These are phyloP conservation scores for Chlorodrepanis virens DNA, from an alignment of 2,113 vertebrate genomes.

Conservation along the genomic window DNA sequence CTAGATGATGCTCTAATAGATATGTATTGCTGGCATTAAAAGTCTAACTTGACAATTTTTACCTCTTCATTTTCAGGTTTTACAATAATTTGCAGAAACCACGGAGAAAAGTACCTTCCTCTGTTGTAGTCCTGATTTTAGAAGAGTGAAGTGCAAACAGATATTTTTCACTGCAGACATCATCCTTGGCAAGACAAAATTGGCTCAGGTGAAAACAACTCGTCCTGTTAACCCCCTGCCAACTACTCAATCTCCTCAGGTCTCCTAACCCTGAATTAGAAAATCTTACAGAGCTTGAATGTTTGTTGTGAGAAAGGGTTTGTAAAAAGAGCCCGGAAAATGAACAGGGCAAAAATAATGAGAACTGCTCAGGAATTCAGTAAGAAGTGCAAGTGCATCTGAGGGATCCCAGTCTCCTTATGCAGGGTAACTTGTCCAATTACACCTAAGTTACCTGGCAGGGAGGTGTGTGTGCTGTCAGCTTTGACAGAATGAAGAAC, in stretches of 20 bases:
- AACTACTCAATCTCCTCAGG: neutral
- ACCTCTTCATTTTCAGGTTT: neutral
- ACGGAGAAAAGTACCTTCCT: neutral
- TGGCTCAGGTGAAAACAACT: neutral
- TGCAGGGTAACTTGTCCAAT: neutral
- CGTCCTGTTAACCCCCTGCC: accelerated
- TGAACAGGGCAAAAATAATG: neutral
- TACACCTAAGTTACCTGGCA: neutral
- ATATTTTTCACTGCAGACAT: neutral
- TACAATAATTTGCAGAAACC: neutral
- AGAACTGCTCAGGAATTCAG: neutral
- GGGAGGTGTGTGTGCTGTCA: neutral
- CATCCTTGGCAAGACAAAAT: neutral
- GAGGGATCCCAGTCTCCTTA: neutral
- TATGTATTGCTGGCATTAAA: neutral
- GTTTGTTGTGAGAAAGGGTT: neutral
- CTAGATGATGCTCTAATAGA: neutral
- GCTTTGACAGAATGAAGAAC: neutral
- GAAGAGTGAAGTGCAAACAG: neutral
- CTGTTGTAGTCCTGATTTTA: neutral
- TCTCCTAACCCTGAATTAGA: neutral
- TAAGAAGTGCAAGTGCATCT: neutral
- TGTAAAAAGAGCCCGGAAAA: neutral
- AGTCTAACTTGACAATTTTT: neutral
- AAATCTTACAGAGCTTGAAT: neutral